Conservation (phyloP, 2,113 vertebrate genomes). For the Pteronura brasiliensis region DNA sequence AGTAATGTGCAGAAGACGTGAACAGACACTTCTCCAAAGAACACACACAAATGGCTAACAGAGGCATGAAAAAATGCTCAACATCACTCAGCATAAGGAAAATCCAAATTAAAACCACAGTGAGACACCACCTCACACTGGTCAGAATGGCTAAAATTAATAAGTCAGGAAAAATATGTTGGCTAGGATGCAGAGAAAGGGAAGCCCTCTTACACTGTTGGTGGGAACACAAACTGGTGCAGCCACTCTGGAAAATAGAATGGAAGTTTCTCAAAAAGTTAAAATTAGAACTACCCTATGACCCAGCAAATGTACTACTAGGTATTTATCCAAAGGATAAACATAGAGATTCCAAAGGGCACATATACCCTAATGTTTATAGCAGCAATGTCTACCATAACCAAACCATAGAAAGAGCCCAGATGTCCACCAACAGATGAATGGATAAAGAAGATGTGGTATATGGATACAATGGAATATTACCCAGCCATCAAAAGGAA, state of each 20-base stretch:
- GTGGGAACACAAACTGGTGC: background rate
- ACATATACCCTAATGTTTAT: background rate
- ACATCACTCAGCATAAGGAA: background rate
- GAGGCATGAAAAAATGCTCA: background rate
- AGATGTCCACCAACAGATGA: background rate
- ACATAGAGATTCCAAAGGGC: background rate
- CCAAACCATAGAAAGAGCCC: background rate
- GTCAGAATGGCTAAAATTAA: background rate
- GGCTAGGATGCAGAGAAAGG: background rate
- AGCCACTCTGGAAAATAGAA: background rate
- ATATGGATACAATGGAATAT: background rate
- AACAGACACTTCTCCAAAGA: background rate
- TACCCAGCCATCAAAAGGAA: background rate
- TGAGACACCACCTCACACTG: background rate
- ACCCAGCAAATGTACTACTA: background rate
- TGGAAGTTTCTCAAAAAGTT: background rate
- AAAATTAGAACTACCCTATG: background rate
- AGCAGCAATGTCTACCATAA: background rate
- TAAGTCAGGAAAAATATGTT: background rate
- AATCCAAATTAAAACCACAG: background rate
- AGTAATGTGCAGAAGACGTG: background rate
- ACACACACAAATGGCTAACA: background rate
- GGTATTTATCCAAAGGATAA: background rate
- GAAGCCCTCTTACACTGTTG: background rate
- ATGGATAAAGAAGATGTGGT: background rate